Evolutionary conservation across 2,797 vertebrate species (phyloP), one percentile per base, ranked within the genome.

Genomic region (Pangasius djambal): DNA sequence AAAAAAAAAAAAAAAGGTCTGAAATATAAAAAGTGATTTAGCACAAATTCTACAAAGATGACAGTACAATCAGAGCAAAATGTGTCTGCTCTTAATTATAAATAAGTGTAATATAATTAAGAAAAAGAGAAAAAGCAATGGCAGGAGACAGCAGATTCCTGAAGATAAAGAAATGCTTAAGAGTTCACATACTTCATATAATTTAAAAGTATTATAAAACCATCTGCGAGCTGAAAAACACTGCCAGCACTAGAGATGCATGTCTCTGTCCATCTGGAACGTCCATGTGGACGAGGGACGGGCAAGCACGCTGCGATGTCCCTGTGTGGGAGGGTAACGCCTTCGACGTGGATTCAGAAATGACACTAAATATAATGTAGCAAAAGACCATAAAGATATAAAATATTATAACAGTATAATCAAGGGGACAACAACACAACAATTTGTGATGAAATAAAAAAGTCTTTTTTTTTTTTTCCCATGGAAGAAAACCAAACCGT

Each of bases 141-240:
- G 75, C 77, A 81, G 77, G 77, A 87, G 48, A 67, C 90, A 95
- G 93, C 92, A 93, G 94, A 79, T 93, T 95, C 94, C 95, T 96
- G 95, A 94, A 95, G 90, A 94, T 93, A 67, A 96, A 94, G 96
- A 95, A 97, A 97, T 95, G 96, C 93, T 94, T 87, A 94, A 95
- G 91, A 92, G 93, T 94, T 94, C 95, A 96, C 95, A 94, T 95
- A 95, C 93, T 88, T 94, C 95, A 96, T 92, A 95, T 96, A 92
- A 95, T 92, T 96, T 96, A 95, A 96, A 94, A 93, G 92, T 89
- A 85, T 93, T 92, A 94, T 92, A 95, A 95, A 96, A 96, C 93
- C 91, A 95, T 94, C 92, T 94, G 93, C 92, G 92, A 89, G 91
- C 91, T 89, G 94, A 92, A 94, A 92, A 95, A 93, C 92, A 92